Conservation (phyloP, 2,888 invertebrate species). For the Scaptodrosophila latifasciaeformis region DNA sequence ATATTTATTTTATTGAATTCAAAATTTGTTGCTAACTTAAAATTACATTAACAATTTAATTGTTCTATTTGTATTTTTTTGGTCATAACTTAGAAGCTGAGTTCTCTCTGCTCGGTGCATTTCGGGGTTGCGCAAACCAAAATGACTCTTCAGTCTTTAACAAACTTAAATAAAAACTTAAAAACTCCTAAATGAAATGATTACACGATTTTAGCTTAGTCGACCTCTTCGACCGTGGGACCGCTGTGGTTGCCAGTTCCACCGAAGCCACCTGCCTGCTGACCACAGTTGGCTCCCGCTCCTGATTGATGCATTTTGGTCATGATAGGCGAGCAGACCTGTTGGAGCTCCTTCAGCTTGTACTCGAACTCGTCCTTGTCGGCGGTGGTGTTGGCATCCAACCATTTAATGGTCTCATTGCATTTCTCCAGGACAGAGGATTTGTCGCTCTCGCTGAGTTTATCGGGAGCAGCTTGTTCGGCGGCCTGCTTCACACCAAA, state of each 20-base stretch:
- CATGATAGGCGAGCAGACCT: constrained; percentile 76
- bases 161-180: neutral
- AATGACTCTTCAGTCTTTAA: constrained; percentile 15
- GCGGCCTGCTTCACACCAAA: constrained; percentile 83
- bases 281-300: constrained; percentile 54
- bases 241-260: constrained; percentile 76
- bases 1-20: constrained; percentile 17
- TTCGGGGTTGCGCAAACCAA: too few species aligned
- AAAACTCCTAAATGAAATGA: too few species aligned
- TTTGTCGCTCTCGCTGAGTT: constrained; percentile 81
- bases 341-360: constrained; percentile 67
- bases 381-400: constrained; percentile 85
- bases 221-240: constrained; percentile 71
- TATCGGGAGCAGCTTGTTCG: constrained; percentile 78
- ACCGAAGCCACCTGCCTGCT: constrained; percentile 81
- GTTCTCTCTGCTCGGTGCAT: too few species aligned
- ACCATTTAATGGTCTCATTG: constrained; percentile 82
- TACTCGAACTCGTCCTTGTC: constrained; percentile 84
- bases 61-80: neutral
- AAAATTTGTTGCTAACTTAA: constrained; percentile 17
- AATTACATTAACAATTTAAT: too few species aligned
- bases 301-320: constrained; percentile 74
- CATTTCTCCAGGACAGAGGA: constrained; percentile 80
- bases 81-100: too few species aligned
- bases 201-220: constrained; percentile 41